phyloP scores from a whole-genome alignment of 1,140 invertebrate genomes.

The Diachasmimorpha longicaudata region DNA sequence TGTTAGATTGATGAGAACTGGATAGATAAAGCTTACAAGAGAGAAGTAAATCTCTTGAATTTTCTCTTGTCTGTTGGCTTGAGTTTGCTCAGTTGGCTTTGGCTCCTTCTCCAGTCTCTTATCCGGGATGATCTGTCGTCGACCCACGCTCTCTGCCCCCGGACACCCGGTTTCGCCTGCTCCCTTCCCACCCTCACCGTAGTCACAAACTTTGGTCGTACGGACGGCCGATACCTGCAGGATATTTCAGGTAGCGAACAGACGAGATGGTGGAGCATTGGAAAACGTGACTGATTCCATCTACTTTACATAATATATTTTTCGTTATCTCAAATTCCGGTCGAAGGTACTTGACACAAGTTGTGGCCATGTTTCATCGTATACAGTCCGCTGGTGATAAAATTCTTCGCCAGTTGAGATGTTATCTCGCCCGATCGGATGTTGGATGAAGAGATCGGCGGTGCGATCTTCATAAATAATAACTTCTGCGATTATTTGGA shows the following conservation, averaged over 20 bases:
- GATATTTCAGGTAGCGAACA: conserved; percentile 3
- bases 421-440: too few species aligned
- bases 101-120: conserved; percentile 11
- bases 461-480: too few species aligned
- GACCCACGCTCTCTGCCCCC: conserved; percentile 28
- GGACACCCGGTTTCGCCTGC: neutral
- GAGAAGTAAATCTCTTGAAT: conserved; percentile 21
- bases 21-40: conserved; percentile 23
- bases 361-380: neutral
- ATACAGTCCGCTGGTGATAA: too few species aligned
- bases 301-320: conserved; percentile 2
- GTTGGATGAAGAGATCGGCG: too few species aligned
- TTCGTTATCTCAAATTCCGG: neutral
- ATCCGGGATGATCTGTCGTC: conserved; percentile 25
- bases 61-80: conserved; percentile 17
- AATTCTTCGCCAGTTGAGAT: too few species aligned
- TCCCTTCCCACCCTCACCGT: neutral
- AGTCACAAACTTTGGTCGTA: neutral
- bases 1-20: conserved; percentile 23
- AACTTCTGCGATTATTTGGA: too few species aligned
- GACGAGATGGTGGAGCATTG: neutral
- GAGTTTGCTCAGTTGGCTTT: neutral
- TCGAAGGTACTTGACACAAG: neutral
- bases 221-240: neutral
- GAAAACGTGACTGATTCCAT: neutral